These are phyloP conservation scores for Petroica traversi DNA, from an alignment of 2,113 vertebrate species.

Conservation along the genomic window DNA sequence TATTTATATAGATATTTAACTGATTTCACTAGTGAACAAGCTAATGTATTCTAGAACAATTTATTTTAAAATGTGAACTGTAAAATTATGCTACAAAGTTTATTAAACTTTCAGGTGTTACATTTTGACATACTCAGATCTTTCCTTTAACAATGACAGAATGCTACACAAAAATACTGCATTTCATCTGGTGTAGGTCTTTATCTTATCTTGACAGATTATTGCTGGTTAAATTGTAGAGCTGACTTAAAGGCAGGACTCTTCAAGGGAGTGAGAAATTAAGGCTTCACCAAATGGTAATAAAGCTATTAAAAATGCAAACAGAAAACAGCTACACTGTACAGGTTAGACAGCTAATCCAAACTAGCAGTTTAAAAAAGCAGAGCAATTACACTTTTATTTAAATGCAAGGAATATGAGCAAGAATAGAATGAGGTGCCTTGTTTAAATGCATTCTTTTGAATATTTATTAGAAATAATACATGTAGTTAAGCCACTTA, in stretches of 20 bases:
- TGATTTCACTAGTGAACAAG: constrained; percentile 55
- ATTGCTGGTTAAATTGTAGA: constrained; percentile 83
- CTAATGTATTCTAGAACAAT: constrained; percentile 57
- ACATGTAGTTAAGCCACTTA: constrained; percentile 89
- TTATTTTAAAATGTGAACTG: constrained; percentile 70
- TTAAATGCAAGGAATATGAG: constrained; percentile 87
- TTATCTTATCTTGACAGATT: constrained; percentile 84
- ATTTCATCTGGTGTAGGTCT: constrained; percentile 71
- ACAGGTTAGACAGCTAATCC: constrained; percentile 87
- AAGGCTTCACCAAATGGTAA: constrained; percentile 86
- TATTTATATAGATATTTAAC: constrained; percentile 34
- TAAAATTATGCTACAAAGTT: constrained; percentile 80
- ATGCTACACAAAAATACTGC: constrained; percentile 75
- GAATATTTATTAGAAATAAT: constrained; percentile 93
- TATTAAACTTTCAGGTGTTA: constrained; percentile 81
- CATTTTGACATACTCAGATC: constrained; percentile 78
- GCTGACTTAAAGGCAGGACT: constrained; percentile 83
- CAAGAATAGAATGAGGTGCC: constrained; percentile 84
- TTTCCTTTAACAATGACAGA: constrained; percentile 80
- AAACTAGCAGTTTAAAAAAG: constrained; percentile 85
- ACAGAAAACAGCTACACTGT: constrained; percentile 83
- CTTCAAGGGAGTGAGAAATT: constrained; percentile 83
- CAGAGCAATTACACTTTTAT: constrained; percentile 89
- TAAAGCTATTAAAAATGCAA: constrained; percentile 89
- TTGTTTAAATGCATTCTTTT: constrained; percentile 89